Base-by-base conservation (phyloP, 2,888 invertebrate species). In the Ormia ochracea region DNA sequence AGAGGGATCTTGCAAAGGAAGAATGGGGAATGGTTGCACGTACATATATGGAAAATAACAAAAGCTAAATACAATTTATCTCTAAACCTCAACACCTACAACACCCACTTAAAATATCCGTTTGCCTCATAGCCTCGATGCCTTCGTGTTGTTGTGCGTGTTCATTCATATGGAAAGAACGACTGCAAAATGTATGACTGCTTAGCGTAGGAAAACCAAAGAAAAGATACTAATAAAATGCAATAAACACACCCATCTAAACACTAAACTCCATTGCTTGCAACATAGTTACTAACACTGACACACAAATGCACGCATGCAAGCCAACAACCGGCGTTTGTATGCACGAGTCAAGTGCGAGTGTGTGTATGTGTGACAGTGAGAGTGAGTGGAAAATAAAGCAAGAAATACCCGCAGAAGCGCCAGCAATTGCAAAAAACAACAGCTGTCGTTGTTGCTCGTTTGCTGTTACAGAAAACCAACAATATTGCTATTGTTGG, bases 221-320 rank as follows among this genome's bases (percentile, higher is more conserved):
- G 72, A 63, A 66, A 63, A 66, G 61, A 78, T 76, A 81, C 70
- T 73, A 81, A 81, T 78, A 81, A 78, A 78, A 78, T 81, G 75
- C 81, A 81, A 78, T 81, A 81, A 77, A 81, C 77, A 74, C 81
- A 74, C 59, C 73, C 81, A 78, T 74, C 70, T 61, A 54, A 66
- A 72, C 41, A 56, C 41, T 66, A 26, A 75, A 38, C 31, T 66
- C 19, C 38, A 28, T 36, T 54, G 59, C 41, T 19, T 28, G 69
- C 65, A 74, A 69, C 48, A 48, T 41, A 38, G 19, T 54, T 36
- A 52, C 38, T 4, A 10, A 38, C 36, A 52, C 23, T 41, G 23
- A 41, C 38, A 38, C 19, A 33, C 54, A 12, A 0, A 5, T 9
- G 14, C 19, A n/a, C 12, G 1, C 3, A 17, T 31, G 12, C 26